Conservation (phyloP, 2,113 vertebrate genomes). For the Spheniscus mendiculus region DNA sequence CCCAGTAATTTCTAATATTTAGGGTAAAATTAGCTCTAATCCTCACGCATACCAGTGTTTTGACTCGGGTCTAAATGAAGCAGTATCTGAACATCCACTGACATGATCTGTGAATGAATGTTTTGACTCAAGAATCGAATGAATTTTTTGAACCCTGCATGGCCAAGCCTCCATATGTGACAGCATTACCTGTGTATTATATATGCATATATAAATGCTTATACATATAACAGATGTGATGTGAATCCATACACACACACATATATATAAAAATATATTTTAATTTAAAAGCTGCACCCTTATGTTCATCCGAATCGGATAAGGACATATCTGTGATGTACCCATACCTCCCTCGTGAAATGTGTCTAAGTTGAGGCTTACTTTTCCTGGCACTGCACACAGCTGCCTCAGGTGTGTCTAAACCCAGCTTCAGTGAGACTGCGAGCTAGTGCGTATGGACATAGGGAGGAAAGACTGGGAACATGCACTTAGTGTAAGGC, state of each 20-base stretch:
- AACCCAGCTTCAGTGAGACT: neutral
- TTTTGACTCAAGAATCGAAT: neutral
- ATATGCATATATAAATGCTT: neutral
- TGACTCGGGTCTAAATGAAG: neutral
- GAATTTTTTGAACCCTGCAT: neutral
- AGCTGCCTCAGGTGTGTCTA: neutral
- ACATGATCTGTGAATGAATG: neutral
- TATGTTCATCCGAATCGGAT: accelerated
- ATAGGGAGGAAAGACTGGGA: neutral
- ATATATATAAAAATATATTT: neutral
- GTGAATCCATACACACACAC: neutral
- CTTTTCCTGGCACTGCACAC: neutral
- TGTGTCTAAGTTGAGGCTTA: neutral
- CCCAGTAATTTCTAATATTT: neutral
- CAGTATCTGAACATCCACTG: neutral
- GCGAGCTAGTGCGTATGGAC: accelerated
- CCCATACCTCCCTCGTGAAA: neutral
- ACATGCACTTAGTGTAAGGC: neutral
- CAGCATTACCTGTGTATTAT: neutral
- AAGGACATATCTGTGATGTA: neutral
- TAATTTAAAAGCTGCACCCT: accelerated
- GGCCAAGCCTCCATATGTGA: neutral
- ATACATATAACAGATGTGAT: neutral
- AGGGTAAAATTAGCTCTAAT: neutral
- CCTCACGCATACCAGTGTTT: neutral